Conservation (phyloP, 2,888 invertebrate species). For the Petrophora chlorosata region DNA sequence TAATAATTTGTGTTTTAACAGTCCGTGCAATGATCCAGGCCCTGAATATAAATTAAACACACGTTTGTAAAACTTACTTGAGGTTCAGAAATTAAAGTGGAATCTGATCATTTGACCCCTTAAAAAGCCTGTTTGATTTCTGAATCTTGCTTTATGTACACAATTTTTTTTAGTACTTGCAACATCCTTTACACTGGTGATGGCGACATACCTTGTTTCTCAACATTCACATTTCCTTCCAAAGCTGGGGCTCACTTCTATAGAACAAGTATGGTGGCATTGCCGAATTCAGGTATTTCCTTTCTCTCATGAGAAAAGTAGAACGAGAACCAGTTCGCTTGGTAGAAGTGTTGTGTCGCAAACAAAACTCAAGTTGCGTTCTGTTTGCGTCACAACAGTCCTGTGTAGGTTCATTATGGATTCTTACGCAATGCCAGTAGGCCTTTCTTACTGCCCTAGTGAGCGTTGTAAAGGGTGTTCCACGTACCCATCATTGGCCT, state of each 20-base stretch:
- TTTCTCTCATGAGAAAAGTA: too few species aligned
- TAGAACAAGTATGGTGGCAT: too few species aligned
- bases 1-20: conserved; percentile 11
- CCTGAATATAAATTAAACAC: conserved; percentile 2
- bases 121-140: conserved; percentile 2
- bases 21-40: conserved; percentile 20
- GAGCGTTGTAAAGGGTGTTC: conserved; percentile 18
- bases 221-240: conserved; percentile 1
- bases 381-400: too few species aligned
- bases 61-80: neutral
- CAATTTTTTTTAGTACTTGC: conserved; percentile 12
- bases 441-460: neutral
- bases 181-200: conserved; percentile 22
- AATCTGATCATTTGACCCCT: neutral
- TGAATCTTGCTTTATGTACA: conserved; percentile 5
- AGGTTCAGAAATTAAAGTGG: neutral
- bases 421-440: neutral
- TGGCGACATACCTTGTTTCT: conserved; percentile 5
- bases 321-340: too few species aligned
- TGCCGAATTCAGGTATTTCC: too few species aligned
- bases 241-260: neutral
- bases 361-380: too few species aligned
- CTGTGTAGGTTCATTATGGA: too few species aligned
- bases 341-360: too few species aligned
- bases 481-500: conserved; percentile 39